Evolutionary conservation across 2,888 invertebrate genomes (phyloP).

Genomic region (Chrysolina americana): DNA sequence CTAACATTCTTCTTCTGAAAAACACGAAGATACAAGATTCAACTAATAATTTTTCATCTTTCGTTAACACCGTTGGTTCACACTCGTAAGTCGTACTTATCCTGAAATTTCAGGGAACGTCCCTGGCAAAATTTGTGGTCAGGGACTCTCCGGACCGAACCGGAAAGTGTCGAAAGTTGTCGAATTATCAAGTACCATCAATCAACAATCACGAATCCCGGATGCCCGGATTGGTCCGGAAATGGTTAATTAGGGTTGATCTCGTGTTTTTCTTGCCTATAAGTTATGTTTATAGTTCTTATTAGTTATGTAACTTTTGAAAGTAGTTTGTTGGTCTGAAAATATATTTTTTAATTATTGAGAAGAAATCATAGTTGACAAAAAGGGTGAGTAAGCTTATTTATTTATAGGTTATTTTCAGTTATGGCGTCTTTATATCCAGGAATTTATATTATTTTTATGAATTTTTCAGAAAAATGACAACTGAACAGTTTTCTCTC

Average conservation of each 20-base stretch:
- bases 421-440: conserved; percentile 48
- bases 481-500: conserved; percentile 80
- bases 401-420: conserved; percentile 56
- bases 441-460: conserved; percentile 40
- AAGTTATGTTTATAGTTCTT: conserved; percentile 57
- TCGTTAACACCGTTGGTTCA: too few species aligned
- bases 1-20: too few species aligned
- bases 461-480: conserved; percentile 59
- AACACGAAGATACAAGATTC: too few species aligned
- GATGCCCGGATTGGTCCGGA: conserved; percentile 68
- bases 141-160: conserved; percentile 6
- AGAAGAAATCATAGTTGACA: conserved; percentile 22
- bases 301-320: conserved; percentile 60
- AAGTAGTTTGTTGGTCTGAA: conserved; percentile 26
- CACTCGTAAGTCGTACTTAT: too few species aligned
- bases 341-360: conserved; percentile 8
- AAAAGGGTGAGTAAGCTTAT: conserved; percentile 60
- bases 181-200: conserved; percentile 30
- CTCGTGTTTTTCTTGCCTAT: conserved; percentile 51
- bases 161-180: conserved; percentile 29
- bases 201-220: conserved; percentile 54
- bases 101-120: neutral
- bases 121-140: neutral
- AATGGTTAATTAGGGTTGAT: conserved; percentile 67
- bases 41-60: too few species aligned